These are phyloP conservation scores for Sebastes vulpes DNA, from an alignment of 2,797 vertebrate genomes.

Conservation along the genomic window DNA sequence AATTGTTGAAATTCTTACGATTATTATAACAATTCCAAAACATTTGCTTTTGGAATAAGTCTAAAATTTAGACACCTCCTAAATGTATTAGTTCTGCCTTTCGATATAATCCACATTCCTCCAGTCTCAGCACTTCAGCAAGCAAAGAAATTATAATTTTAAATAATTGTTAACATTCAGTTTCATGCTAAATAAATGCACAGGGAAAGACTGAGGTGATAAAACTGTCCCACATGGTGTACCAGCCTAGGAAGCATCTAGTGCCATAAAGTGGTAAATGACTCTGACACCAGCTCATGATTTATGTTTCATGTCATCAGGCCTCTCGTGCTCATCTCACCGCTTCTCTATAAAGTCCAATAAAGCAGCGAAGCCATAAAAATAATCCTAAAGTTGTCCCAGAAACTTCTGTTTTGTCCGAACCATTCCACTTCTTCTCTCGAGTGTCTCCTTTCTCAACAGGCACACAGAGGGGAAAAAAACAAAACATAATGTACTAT, in stretches of 20 bases:
- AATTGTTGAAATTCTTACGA: background rate
- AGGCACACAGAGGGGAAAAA: background rate
- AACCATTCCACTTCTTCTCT: background rate
- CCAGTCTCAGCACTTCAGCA: background rate
- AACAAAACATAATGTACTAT: background rate
- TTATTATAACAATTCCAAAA: background rate
- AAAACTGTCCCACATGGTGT: conserved; percentile 5
- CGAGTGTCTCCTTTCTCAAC: background rate
- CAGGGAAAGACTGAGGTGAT: background rate
- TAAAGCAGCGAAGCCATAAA: conserved; percentile 24
- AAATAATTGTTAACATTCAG: conserved; percentile 9
- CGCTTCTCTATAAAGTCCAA: conserved; percentile 27
- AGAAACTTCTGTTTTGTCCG: conserved; percentile 16
- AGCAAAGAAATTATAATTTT: background rate
- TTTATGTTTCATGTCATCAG: conserved; percentile 41
- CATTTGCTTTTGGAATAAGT: background rate
- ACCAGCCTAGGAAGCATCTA: conserved; percentile 5
- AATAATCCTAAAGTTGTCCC: conserved; percentile 30
- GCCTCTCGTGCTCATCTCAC: conserved; percentile 34
- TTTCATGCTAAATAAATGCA: conserved; percentile 14
- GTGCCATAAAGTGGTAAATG: conserved; percentile 27
- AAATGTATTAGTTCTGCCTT: background rate
- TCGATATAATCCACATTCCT: background rate
- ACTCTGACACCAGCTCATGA: conserved; percentile 30
- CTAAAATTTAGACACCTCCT: background rate